Conservation (phyloP, 2,888 invertebrate species). For the Apamea monoglypha region DNA sequence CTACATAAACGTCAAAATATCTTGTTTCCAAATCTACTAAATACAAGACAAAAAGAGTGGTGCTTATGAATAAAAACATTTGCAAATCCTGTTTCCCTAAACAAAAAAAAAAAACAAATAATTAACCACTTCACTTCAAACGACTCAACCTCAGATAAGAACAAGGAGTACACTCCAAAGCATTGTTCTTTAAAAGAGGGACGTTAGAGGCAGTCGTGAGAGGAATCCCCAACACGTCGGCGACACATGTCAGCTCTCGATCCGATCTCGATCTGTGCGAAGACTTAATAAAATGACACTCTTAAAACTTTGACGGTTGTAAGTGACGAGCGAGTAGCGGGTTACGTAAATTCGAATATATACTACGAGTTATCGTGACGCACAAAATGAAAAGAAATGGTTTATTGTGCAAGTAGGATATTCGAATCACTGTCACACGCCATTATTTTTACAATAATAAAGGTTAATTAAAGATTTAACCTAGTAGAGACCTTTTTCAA, state of each 20-base stretch:
- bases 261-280: constrained; percentile 79
- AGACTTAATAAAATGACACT: constrained; percentile 87
- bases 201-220: constrained; percentile 70
- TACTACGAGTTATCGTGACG: not conserved
- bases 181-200: constrained; percentile 71
- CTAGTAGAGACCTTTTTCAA: no score
- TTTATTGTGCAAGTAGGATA: not conserved
- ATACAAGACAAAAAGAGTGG: not conserved
- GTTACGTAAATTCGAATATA: not conserved
- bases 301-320: constrained; percentile 65
- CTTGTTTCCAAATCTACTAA: not conserved
- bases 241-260: constrained; percentile 82
- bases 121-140: constrained; percentile 37
- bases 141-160: constrained; percentile 57
- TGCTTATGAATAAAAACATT: not conserved
- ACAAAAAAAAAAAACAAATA: constrained; percentile 19
- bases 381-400: not conserved
- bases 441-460: no score
- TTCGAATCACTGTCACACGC: no score
- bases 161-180: constrained; percentile 51
- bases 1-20: not conserved
- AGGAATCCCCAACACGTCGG: constrained; percentile 75
- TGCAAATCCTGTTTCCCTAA: not conserved
- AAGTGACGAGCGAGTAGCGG: constrained; percentile 45
- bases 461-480: no score